Base-by-base conservation (phyloP, 2,888 invertebrate species). In the Tuta absoluta region DNA sequence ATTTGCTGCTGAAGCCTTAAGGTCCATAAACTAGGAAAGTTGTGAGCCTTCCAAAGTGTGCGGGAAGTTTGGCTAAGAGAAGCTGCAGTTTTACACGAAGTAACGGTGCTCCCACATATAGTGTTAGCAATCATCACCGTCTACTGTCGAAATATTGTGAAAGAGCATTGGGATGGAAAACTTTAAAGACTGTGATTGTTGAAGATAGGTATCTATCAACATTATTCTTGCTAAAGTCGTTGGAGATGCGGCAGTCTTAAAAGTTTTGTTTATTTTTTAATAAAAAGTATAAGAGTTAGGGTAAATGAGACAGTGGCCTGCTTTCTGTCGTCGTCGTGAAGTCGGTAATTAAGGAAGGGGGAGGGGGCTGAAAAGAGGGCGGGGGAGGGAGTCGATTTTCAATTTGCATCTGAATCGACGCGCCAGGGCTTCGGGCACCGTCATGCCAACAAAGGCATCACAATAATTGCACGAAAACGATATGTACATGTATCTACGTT, bases 381-480 rank as follows among this genome's bases (percentile, higher is more conserved):
- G 10, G 10, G 10, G 72, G 69, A 76, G 72, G 72, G 77, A n/a
- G 77, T 74, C 76, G 77, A 79, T 78, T 78, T 81, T 81, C 75
- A 77, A 84, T 84, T 81, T 82, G 76, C 82, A 81, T 83, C 79
- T 81, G 79, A 83, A 83, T 82, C 72, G 75, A 69, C 64, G 65
- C 23, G 53, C n/a, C 57, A 49, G 68, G 70, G 63, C 69, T 69
- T 69, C 71, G 72, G 68, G 72, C 67, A 69, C 67, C 68, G 63
- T 66, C 69, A 68, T 68, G 69, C 70, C 75, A 76, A 80, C 76
- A 78, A 76, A 75, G 73, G 71, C 72, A 69, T 65, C 65, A 73
- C 73, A 80, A 77, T 75, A 75, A 81, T 81, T 79, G 45, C 76
- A 75, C 72, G 74, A 79, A 78, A 79, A 78, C 78, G 73, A 71